Evolutionary conservation across 1,140 invertebrate species (phyloP).

Genomic region (Homalodisca vitripennis): DNA sequence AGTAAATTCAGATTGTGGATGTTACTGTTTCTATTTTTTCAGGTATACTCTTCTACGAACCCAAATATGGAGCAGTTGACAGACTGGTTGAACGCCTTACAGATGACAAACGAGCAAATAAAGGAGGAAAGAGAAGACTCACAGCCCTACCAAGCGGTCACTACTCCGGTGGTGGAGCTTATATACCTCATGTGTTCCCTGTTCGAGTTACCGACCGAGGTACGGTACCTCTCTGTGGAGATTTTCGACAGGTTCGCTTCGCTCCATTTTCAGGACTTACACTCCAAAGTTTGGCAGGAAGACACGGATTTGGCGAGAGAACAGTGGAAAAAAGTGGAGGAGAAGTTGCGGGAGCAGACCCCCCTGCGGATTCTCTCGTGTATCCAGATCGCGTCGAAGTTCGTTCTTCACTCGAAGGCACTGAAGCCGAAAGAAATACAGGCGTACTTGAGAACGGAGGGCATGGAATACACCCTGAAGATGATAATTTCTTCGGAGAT

Average conservation of each 20-base stretch:
- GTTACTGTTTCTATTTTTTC: too few relatives aligned
- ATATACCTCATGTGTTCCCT: not conserved
- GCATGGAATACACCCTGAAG: not conserved
- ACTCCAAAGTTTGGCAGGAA: not conserved
- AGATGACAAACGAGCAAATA: not conserved
- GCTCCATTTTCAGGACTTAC: not conserved
- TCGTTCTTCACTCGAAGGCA: not conserved
- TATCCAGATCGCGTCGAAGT: not conserved
- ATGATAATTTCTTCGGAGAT: constrained; percentile 2
- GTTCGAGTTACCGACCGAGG: not conserved
- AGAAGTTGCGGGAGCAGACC: not conserved
- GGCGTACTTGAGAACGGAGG: not conserved
- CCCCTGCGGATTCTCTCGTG: not conserved
- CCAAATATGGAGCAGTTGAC: not conserved
- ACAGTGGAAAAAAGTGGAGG: not conserved
- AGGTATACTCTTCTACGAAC: too few relatives aligned
- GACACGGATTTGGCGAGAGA: not conserved
- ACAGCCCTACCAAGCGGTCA: not conserved
- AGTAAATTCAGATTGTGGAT: too few relatives aligned
- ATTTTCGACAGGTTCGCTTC: not conserved
- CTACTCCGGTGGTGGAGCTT: constrained; percentile 3
- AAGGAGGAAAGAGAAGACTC: not conserved
- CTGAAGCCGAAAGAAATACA: not conserved
- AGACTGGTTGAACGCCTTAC: not conserved
- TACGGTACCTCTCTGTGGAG: not conserved